Conservation (phyloP, 2,888 invertebrate genomes). For the Vandiemenella viatica region DNA sequence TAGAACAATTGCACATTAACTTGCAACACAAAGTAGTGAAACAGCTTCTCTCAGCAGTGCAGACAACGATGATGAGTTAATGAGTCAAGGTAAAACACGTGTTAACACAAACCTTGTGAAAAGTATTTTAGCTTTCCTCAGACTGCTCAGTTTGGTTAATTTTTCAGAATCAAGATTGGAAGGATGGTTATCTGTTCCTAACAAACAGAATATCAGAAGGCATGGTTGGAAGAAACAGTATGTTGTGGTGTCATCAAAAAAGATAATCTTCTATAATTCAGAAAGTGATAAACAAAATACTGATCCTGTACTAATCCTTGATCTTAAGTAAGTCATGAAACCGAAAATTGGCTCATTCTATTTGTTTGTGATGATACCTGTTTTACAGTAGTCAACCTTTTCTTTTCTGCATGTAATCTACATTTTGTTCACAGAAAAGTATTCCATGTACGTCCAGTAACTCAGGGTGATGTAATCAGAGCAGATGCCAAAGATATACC, state of each 20-base stretch:
- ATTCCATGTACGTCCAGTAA: slow-evolving; percentile 95
- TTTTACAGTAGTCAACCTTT: too few relatives aligned
- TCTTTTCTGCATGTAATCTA: background rate
- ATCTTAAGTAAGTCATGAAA: slow-evolving; percentile 62
- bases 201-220: slow-evolving; percentile 84
- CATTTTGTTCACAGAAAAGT: slow-evolving; percentile 59
- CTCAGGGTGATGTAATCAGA: slow-evolving; percentile 97
- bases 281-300: slow-evolving; percentile 89
- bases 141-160: background rate
- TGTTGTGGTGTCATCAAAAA: slow-evolving; percentile 90
- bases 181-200: slow-evolving; percentile 91
- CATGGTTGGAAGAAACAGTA: slow-evolving; percentile 97
- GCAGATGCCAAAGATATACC: slow-evolving; percentile 99
- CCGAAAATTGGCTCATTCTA: too few relatives aligned
- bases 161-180: slow-evolving; percentile 45
- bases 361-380: too few relatives aligned
- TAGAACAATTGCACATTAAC: slow-evolving; percentile 77
- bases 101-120: background rate
- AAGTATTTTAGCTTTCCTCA: background rate
- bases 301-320: slow-evolving; percentile 86
- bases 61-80: slow-evolving; percentile 43
- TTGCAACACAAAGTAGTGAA: slow-evolving; percentile 65
- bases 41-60: slow-evolving; percentile 83
- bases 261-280: slow-evolving; percentile 92
- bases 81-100: slow-evolving; percentile 6